Evolutionary conservation across 2,888 invertebrate genomes (phyloP), one percentile per base, ranked within the genome.

Genomic region (Chaetoderma sp.): DNA sequence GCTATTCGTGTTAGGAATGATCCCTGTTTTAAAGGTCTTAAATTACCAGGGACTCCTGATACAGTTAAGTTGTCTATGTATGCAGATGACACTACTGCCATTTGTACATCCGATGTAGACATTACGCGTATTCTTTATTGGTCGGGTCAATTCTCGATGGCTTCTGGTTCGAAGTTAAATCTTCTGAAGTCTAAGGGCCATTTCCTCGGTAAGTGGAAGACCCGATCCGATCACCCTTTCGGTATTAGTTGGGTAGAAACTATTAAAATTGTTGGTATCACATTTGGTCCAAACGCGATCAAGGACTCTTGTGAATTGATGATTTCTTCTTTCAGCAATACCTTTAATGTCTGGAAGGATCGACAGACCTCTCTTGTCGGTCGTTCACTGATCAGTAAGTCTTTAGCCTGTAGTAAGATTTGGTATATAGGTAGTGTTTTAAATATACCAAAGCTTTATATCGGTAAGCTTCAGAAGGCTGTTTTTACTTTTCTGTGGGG

Each of bases 171-270:
- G 4, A 72, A 67, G 62, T 32, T 67, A 0, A 68, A 70, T 58
- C 60, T 65, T 45, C 39, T 33, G 18, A 72, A 72, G 59, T 59
- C 66, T 16, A 62, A 57, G 30, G 70, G 65, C 6, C 27, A 70
- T 28, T 70, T 45, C 52, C 28, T 66, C 44, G 70, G 72, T 6
- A 70, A 68, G 58, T 72, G 67, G 72, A 64, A 68, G n/a, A 33
- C 28, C 13, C 27, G 2, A 16, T 8, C 27, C 4, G 21, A 32
- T 10, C 28, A 3, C 32, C 2, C 16, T 52, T 16, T 52, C n/a
- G 3, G 32, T 16, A 32, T 52, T 32, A 52, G 2, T 4, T 8
- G 8, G 28, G 16, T 28, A 52, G 2, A 52, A 52, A 28, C 10
- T n/a, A 13, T 33, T 2, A 52, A 52, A 33, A 30, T 52, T 28